phyloP scores from a whole-genome alignment of 2,113 vertebrate genomes.

The Camelus bactrianus region DNA sequence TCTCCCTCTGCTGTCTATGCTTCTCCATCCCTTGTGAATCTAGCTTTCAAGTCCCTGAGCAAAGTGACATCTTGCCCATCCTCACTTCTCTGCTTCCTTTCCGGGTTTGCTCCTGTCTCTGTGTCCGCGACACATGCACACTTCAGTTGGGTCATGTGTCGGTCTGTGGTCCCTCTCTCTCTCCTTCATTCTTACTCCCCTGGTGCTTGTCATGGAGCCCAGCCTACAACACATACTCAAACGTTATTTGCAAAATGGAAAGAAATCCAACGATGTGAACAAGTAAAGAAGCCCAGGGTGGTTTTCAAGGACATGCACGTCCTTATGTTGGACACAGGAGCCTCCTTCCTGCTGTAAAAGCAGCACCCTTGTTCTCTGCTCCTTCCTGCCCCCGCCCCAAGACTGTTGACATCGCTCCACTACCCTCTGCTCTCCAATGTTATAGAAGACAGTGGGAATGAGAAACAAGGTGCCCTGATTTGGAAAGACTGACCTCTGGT shows the following conservation, averaged over 20 bases:
- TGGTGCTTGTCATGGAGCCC: not conserved
- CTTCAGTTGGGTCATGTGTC: not conserved
- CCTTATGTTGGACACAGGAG: not conserved
- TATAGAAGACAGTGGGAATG: not conserved
- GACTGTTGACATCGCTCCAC: not conserved
- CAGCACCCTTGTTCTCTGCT: not conserved
- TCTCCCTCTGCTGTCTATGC: not conserved
- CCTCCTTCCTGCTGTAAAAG: not conserved
- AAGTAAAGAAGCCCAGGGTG: not conserved
- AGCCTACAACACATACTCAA: not conserved
- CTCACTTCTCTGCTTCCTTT: not conserved
- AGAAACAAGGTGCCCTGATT: not conserved
- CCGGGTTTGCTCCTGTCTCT: not conserved
- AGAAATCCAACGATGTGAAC: not conserved
- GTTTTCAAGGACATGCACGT: not conserved
- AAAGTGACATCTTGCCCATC: not conserved
- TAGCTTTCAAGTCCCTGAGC: not conserved
- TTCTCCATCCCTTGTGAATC: not conserved
- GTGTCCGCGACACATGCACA: not conserved
- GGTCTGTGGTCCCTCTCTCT: not conserved
- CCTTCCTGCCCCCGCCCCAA: not conserved
- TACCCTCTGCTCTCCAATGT: not conserved
- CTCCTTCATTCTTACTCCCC: not conserved
- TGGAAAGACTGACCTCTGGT: not conserved
- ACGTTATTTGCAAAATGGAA: not conserved